Base-by-base conservation (phyloP, 37 sponge, comb jelly and placozoan genomes). In the Theonella swinhoei region DNA sequence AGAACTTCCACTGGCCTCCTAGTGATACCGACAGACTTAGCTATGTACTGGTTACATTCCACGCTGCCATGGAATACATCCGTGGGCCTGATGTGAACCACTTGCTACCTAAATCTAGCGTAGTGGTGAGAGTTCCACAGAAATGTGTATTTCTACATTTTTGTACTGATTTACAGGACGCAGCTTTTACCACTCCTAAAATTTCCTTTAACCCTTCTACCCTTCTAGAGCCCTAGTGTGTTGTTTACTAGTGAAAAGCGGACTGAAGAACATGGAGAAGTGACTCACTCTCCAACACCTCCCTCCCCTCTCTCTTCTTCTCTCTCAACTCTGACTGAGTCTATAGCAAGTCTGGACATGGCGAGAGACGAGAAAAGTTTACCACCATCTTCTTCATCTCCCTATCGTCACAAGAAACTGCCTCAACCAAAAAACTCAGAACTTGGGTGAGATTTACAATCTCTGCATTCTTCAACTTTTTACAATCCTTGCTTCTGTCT, bases 31-130 rank as follows among this genome's bases (percentile, higher is more conserved):
- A 83, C 59, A 78, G 66, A 23, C 83, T 89, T 68, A 85, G 91
- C 68, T 90, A 81, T 63, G 74, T 70, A 28, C 82, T 90, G 68
- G 91, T 90, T 47, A 90, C 91, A 8, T 67, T 90, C 68, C 60
- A 76, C 47, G 85, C 91, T 37, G 86, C 86, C 58, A 60, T 81
- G 68, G 91, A 90, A 35, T 90, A 75, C 66, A 11, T 90, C 70
- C 68, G 80, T 25, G 83, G 89, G 24, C 74, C 80, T 4, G 89
- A 84, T 19, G 85, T 84, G 31, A 25, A 74, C 25, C 78, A 72
- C 54, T 79, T 77, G n/a, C 70, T 89, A 0, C 78, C 85, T 7
- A 64, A 29, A 24, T 35, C 11, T 0, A 34, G 11, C 14, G 54
- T 47, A 47, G 11, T 47, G 54, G 54, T 47, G 54, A 47, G 54